A percentile compares a stretch with the other conserved stretches of the same genome.
phyloP scores from a whole-genome alignment of 2,113 vertebrate genomes.

The Poeciliopsis retropinna region DNA sequence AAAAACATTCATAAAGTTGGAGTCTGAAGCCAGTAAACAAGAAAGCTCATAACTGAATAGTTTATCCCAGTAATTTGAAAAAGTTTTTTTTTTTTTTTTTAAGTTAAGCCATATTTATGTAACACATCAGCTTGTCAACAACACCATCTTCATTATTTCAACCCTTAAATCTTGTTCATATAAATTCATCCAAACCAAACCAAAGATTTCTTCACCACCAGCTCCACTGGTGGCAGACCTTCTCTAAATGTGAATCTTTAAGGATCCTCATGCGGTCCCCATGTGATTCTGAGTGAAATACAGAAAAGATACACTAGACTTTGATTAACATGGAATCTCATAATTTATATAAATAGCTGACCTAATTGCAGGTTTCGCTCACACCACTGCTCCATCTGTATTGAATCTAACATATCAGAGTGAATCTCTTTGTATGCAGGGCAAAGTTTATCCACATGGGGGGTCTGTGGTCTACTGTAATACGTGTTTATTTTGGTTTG shows the following conservation, averaged over 20 bases:
- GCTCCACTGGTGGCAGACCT: neutral
- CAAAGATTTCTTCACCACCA: neutral
- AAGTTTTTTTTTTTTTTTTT: too few species aligned
- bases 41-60: too few species aligned
- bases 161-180: neutral
- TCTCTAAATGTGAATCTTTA: constrained; percentile 5
- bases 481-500: constrained; percentile 62
- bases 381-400: constrained; percentile 10
- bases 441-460: constrained; percentile 39
- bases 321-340: constrained; percentile 24
- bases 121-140: neutral
- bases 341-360: constrained; percentile 38
- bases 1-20: too few species aligned
- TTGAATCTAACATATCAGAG: constrained; percentile 41
- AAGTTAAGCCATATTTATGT: neutral
- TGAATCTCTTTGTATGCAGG: constrained; percentile 12
- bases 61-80: too few species aligned
- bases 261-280: constrained; percentile 1
- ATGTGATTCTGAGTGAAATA: constrained; percentile 1
- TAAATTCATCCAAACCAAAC: neutral
- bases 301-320: constrained; percentile 15
- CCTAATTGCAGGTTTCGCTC: constrained; percentile 24
- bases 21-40: too few species aligned
- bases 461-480: constrained; percentile 51
- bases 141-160: constrained; percentile 2